These are phyloP conservation scores for Oncorhynchus tshawytscha DNA, from an alignment of 2,113 vertebrate species.

Conservation along the genomic window DNA sequence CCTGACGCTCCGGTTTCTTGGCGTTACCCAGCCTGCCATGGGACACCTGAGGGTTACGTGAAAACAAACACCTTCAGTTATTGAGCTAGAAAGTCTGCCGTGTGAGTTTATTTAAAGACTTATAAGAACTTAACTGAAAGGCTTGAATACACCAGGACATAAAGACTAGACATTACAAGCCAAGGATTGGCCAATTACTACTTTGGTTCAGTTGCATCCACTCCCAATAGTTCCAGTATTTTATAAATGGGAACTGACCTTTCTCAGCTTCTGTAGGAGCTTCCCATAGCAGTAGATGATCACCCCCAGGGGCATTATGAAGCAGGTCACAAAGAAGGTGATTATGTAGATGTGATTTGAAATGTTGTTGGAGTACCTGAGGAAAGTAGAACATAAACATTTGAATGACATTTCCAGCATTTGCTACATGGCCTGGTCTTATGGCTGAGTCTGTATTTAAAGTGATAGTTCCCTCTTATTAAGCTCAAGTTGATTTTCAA, in stretches of 20 bases:
- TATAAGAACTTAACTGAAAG: background rate
- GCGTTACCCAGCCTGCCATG: conserved; percentile 75
- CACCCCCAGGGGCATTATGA: conserved; percentile 80
- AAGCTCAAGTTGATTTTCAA: too few relatives aligned
- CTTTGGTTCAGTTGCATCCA: background rate
- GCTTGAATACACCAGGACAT: background rate
- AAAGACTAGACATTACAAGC: background rate
- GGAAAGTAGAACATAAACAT: conserved; percentile 6
- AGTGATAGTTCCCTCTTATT: too few relatives aligned
- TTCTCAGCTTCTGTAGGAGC: conserved; percentile 79
- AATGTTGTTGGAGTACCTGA: conserved; percentile 82
- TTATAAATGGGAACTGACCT: conserved; percentile 68
- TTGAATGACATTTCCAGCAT: too few relatives aligned
- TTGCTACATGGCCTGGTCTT: too few relatives aligned
- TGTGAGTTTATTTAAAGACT: too few relatives aligned
- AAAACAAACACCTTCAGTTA: background rate
- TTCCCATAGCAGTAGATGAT: conserved; percentile 88
- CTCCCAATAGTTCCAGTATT: background rate
- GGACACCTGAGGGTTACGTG: conserved; percentile 72
- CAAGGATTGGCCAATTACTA: too few relatives aligned
- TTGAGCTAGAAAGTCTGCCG: too few relatives aligned
- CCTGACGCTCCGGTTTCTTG: conserved; percentile 83
- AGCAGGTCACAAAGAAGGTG: conserved; percentile 83
- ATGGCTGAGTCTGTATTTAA: too few relatives aligned
- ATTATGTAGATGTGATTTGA: conserved; percentile 81